Percentiles rank a stretch among this genome's conserved stretches.
These are phyloP conservation scores for Neodiprion lecontei DNA, from an alignment of 1,140 invertebrate species.

Conservation along the genomic window DNA sequence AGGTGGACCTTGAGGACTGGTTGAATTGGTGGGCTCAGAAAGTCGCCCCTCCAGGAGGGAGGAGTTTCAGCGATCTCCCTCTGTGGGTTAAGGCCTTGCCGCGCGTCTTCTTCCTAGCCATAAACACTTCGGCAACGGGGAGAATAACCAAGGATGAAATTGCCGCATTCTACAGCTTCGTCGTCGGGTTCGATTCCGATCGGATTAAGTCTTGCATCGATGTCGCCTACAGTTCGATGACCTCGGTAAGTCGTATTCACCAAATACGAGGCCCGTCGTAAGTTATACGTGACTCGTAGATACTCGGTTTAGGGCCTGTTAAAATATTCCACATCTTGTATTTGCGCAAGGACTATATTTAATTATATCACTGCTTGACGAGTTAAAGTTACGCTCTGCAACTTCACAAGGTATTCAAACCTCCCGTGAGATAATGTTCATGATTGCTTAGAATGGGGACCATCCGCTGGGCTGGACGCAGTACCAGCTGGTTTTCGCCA, in stretches of 20 bases:
- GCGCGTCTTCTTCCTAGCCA: conserved; percentile 74
- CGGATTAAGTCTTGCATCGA: conserved; percentile 71
- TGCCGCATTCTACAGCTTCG: conserved; percentile 71
- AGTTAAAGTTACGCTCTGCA: neutral
- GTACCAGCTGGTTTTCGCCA: conserved; percentile 74
- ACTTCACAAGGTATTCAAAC: neutral
- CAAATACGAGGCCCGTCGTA: neutral
- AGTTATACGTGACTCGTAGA: conserved; percentile 12
- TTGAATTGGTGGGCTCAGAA: conserved; percentile 70
- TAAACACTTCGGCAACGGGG: conserved; percentile 69
- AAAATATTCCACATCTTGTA: conserved; percentile 17
- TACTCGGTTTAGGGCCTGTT: conserved; percentile 1
- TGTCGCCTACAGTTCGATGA: conserved; percentile 71
- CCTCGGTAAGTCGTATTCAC: conserved; percentile 66
- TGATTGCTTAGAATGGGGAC: conserved; percentile 69
- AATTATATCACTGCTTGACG: conserved; percentile 12
- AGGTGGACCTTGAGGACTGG: conserved; percentile 64
- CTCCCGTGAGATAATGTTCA: neutral
- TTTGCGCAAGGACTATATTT: neutral
- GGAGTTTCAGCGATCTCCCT: conserved; percentile 67
- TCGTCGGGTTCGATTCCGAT: conserved; percentile 67
- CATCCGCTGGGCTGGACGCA: conserved; percentile 68
- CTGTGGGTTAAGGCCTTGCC: conserved; percentile 76
- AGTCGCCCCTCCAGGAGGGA: conserved; percentile 58
- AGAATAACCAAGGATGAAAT: conserved; percentile 70